Percentiles rank a stretch among this genome's conserved stretches.
Evolutionary conservation across 2,113 vertebrate genomes (phyloP).

Genomic region (Archilochus colubris): DNA sequence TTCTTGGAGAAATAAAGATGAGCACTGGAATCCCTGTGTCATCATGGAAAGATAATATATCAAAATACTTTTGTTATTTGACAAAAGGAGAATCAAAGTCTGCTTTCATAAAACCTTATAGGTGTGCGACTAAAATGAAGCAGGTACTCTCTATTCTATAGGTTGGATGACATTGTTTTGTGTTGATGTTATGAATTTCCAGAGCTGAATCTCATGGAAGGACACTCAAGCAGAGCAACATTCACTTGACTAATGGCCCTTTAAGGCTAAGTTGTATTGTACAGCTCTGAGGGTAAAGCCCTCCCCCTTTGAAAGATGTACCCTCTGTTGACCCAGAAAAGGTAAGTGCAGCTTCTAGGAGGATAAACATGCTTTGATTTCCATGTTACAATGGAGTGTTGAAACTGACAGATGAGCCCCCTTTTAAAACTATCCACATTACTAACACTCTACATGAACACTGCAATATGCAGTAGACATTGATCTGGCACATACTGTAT

Average conservation of each 20-base stretch:
- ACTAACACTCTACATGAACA: not conserved
- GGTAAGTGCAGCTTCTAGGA: not conserved
- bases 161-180: not conserved
- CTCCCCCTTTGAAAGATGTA: not conserved
- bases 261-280: not conserved
- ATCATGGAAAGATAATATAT: not conserved
- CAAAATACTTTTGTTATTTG: not conserved
- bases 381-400: not conserved
- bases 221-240: not conserved
- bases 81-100: not conserved
- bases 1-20: constrained; percentile 25
- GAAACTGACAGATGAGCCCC: not conserved
- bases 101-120: not conserved
- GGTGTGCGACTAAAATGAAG: not conserved
- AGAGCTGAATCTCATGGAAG: not conserved
- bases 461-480: not conserved
- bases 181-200: not conserved
- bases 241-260: not conserved
- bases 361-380: not conserved
- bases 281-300: not conserved
- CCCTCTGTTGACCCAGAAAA: not conserved
- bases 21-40: not conserved
- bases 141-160: not conserved
- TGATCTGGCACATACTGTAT: not conserved
- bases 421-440: not conserved